A percentile compares a stretch with the other conserved stretches of the same genome.
phyloP scores from a whole-genome alignment of 2,888 invertebrate species.

The Spialia ferax region DNA sequence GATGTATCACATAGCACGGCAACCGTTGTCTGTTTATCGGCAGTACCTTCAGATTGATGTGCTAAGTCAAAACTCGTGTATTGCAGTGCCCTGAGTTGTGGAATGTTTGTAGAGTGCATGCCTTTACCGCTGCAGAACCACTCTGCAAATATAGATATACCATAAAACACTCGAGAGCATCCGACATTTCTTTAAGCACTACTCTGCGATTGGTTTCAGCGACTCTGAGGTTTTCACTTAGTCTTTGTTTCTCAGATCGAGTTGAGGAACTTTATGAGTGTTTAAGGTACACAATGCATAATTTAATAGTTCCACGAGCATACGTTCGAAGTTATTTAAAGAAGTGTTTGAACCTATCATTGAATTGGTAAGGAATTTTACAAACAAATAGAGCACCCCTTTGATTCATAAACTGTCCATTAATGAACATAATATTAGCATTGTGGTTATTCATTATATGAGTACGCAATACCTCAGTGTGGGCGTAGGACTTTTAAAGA shows the following conservation, averaged over 20 bases:
- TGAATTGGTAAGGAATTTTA: background rate
- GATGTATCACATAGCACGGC: conserved; percentile 30
- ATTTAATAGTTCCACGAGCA: background rate
- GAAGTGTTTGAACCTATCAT: too few relatives aligned
- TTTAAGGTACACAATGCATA: background rate
- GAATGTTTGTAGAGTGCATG: conserved; percentile 66
- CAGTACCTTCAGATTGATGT: conserved; percentile 47
- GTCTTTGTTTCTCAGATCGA: conserved; percentile 27
- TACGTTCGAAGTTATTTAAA: too few relatives aligned
- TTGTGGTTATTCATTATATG: background rate
- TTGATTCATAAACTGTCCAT: too few relatives aligned
- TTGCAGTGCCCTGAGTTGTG: conserved; percentile 49
- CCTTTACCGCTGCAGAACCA: conserved; percentile 69
- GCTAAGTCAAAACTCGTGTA: conserved; percentile 64
- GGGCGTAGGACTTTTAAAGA: background rate
- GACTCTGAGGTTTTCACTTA: conserved; percentile 28
- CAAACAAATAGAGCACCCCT: too few relatives aligned
- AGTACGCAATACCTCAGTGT: background rate
- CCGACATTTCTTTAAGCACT: conserved; percentile 44
- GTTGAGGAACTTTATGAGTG: conserved; percentile 21
- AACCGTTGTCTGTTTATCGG: conserved; percentile 31
- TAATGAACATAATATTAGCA: too few relatives aligned
- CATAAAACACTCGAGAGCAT: conserved; percentile 51
- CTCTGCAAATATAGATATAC: conserved; percentile 60
- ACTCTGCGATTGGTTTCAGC: conserved; percentile 35